Conservation (phyloP, 2,888 invertebrate genomes). For the Morinoia aosen region DNA sequence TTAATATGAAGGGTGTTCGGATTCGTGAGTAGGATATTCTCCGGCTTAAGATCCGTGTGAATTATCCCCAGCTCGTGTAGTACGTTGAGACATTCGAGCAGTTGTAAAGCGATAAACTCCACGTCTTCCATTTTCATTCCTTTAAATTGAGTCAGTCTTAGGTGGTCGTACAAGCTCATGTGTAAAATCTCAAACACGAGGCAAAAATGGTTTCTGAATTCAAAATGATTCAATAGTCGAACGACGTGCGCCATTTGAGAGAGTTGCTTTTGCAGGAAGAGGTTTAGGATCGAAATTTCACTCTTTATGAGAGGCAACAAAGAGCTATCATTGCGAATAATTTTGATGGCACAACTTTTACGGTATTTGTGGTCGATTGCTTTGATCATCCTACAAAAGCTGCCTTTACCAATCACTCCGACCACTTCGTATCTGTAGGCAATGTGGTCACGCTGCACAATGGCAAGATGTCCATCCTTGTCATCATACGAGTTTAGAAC, state of each 20-base stretch:
- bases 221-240: background rate
- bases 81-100: background rate
- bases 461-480: background rate
- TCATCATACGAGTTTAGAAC: background rate
- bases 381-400: constrained; percentile 27
- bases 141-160: background rate
- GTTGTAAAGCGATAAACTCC: background rate
- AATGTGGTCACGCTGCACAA: background rate
- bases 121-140: background rate
- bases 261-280: background rate
- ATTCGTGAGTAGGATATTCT: constrained; percentile 20
- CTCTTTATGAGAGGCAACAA: background rate
- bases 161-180: constrained; percentile 14
- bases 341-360: constrained; percentile 7
- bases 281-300: background rate
- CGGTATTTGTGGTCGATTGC: constrained; percentile 30
- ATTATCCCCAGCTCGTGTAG: background rate
- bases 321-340: background rate
- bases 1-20: background rate
- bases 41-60: constrained; percentile 28
- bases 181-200: constrained; percentile 28
- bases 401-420: background rate
- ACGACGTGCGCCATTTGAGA: background rate
- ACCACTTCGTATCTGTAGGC: constrained; percentile 31
- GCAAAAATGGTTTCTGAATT: background rate